Evolutionary conservation across 35 echinoderm and acorn worm genomes (phyloP), one percentile per base, ranked within the genome.

Genomic region (Chiridota heheva): DNA sequence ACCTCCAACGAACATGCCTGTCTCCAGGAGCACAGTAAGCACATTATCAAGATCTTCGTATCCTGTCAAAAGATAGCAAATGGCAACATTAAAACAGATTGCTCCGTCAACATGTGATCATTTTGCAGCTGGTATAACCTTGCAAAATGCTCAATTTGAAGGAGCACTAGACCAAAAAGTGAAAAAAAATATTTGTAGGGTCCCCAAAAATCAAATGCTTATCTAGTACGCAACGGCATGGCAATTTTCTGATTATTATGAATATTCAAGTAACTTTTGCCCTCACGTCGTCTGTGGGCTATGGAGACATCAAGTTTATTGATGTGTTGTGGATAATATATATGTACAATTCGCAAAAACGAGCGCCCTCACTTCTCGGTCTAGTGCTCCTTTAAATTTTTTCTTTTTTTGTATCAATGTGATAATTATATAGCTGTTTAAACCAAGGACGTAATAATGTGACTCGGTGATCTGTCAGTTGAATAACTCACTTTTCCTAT

Each of bases 1-100:
- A 28, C 95, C 95, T 60, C 89, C 95, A 58, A 98, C 89, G 63
- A 98, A 98, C 95, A 98, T 98, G 31, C 81, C 86, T 1, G 95
- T 98, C 15, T 84, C 74, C 3, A 98, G 85, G 1, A 98, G 73
- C 2, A 98, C 95, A 0, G 85, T 73, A 0, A 98, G 5, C 2
- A 98, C 76, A 59, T 91, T 84, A 67, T 98, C 89, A 12, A 98
- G 38, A n/a, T 91, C 84, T 6, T 34, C 70, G 31, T 41, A 76
- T 25, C 93, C 93, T 97, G 44, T 5, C 36, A 29, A 39, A 82
- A 65, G 37, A 78, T 28, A 15, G 63, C 7, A 35, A 72, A 83
- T 1, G 31, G 29, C n/a, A 51, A 51, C 28, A 47, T 49, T 8
- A 6, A 28, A 56, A 39, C 10, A 27, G 18, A 68, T 68, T 70